Evolutionary conservation across 2,797 vertebrate genomes (phyloP), one percentile per base, ranked within the genome.

Genomic region (Sebastes melanostomus): DNA sequence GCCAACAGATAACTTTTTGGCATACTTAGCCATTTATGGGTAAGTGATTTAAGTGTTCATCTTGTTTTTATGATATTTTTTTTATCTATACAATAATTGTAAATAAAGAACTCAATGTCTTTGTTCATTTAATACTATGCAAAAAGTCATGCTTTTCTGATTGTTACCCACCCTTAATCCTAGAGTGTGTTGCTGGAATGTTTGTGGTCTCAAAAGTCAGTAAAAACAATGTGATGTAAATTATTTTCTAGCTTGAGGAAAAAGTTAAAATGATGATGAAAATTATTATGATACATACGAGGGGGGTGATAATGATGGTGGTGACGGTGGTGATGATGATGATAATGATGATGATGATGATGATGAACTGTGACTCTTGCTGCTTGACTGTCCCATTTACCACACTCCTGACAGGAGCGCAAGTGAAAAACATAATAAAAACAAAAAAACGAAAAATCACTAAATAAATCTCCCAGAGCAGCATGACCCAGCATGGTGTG

Each of bases 51-150:
- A 97, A 97, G 96, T 97, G 96, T 98, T 97, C 96, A 97, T 98
- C 97, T 95, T 97, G 97, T 98, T 99, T 99, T 99, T 98, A 98
- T 97, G 97, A 97, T 96, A 97, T 98, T 98, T 98, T 97, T 97
- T 99, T 98, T 97, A 99, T 97, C 97, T 98, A 97, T 97, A 98
- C 95, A 97, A 98, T 98, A 98, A 98, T 96, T 98, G 98, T 99
- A 99, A 98, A 99, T 99, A 99, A 98, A 99, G 96, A 98, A 97
- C 96, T 98, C 96, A 97, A 97, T 97, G 96, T 99, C 96, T 98
- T 97, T 98, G 97, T 98, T 98, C 97, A 99, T 99, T 98, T 99
- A 99, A 96, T 98, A 99, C 98, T 99, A 99, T 99, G 98, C 98
- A 99, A 99, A 97, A 97, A 96, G 96, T 98, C 96, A 97, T 97